phyloP scores from a whole-genome alignment of 2,888 invertebrate species.

The Hybos culiciformis region DNA sequence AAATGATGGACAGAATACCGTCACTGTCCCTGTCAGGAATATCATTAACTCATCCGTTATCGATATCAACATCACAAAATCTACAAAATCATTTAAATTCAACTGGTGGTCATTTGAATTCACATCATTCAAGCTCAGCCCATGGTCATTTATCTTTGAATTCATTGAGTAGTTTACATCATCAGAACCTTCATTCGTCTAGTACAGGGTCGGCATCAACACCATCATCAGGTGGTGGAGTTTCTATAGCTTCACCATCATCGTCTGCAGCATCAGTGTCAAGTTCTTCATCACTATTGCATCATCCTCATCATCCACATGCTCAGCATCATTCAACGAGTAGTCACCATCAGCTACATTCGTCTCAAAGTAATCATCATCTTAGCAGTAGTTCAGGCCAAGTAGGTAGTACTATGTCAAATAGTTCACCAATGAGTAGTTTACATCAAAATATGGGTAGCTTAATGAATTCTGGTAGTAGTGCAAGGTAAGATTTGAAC shows the following conservation, averaged over 20 bases:
- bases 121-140: slow-evolving; percentile 17
- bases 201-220: slow-evolving; percentile 6
- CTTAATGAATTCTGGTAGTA: slow-evolving; percentile 35
- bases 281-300: slow-evolving; percentile 8
- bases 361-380: slow-evolving; percentile 21
- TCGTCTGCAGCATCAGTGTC: slow-evolving; percentile 8
- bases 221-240: slow-evolving; percentile 13
- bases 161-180: slow-evolving; percentile 20
- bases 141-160: slow-evolving; percentile 24
- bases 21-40: slow-evolving; percentile 35
- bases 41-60: slow-evolving; percentile 35
- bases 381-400: slow-evolving; percentile 5
- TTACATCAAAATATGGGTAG: slow-evolving; percentile 35
- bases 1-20: slow-evolving; percentile 38
- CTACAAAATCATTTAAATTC: slow-evolving; percentile 31
- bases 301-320: slow-evolving; percentile 15
- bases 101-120: slow-evolving; percentile 18
- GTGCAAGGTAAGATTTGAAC: slow-evolving; percentile 27
- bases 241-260: slow-evolving; percentile 14
- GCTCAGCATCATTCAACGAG: slow-evolving; percentile 15
- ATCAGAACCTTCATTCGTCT: slow-evolving; percentile 16
- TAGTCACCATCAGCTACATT: slow-evolving; percentile 18
- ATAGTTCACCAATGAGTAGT: slow-evolving; percentile 35
- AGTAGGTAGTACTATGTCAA: slow-evolving; percentile 23
- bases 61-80: slow-evolving; percentile 25